Evolutionary conservation across 2,113 vertebrate species (phyloP), one percentile per base, ranked within the genome.

Genomic region (Toxotes jaculatrix): DNA sequence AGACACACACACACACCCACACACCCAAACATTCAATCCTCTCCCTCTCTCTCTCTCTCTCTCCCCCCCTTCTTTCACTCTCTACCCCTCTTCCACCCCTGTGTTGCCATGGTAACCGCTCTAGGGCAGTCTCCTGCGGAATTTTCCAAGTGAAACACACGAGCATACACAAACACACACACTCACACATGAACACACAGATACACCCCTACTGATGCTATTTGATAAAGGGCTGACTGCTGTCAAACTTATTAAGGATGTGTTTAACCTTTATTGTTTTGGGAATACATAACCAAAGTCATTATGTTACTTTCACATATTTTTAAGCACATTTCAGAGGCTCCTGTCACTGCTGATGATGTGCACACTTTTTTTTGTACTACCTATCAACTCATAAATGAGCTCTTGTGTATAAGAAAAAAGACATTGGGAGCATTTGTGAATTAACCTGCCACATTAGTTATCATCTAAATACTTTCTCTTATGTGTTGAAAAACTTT

Each of bases 81-180:
- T 69, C 73, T 73, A 71, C 80, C 78, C 65, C 79, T 89, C 65
- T 83, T 85, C 84, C 66, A 71, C 69, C 88, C 78, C 63, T 82
- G 56, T 89, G 91, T 93, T 93, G 70, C 89, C 83, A 92, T 94
- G 80, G 92, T 82, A 91, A 94, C 92, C 10, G 66, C 90, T 92
- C 85, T 57, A 88, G 89, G 92, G 90, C 83, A 91, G 88, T 84
- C 88, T 92, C 88, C 87, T 86, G 87, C 66, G 61, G 87, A 92
- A 92, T 86, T 91, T 92, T 92, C 45, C 61, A 70, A 80, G 53
- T 78, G 87, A 89, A 83, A 70, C 59, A 80, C 76, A 66, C 63
- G 82, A 36, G 51, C 10, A 56, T 9, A 7, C 27, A 64, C 21
- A 40, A 7, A 40, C 38, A 40, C 38, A 40, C 38, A 40, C 38